Percentiles rank a stretch among this genome's conserved stretches.
These are phyloP conservation scores for Dendrophyllia cribrosa DNA, from an alignment of 64 coral and sea anemone genomes.

Conservation along the genomic window DNA sequence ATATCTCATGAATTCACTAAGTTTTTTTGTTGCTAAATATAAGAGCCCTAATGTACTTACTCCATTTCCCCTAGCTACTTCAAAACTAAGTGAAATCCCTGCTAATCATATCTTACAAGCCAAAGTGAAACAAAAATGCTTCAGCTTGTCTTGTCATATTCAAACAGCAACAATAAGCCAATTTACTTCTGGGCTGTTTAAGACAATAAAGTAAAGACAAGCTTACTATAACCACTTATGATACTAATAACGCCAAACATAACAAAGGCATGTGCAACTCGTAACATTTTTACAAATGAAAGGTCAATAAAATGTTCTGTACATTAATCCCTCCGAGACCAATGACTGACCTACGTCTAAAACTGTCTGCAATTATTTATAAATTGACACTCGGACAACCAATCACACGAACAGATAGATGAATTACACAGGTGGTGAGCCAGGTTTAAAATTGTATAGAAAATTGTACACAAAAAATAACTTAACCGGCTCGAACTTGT, in stretches of 20 bases:
- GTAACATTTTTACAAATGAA: slow-evolving; percentile 22
- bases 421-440: slow-evolving; percentile 63
- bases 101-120: neutral
- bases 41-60: too few species aligned
- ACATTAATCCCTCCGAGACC: slow-evolving; percentile 33
- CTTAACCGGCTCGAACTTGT: slow-evolving; percentile 20
- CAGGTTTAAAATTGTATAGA: slow-evolving; percentile 54
- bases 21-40: too few species aligned
- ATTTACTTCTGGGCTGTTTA: neutral
- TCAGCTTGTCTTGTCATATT: neutral
- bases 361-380: slow-evolving; percentile 57
- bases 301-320: slow-evolving; percentile 42
- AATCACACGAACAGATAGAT: slow-evolving; percentile 51
- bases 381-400: slow-evolving; percentile 49
- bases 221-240: neutral
- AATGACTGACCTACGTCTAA: slow-evolving; percentile 50
- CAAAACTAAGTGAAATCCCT: too few species aligned
- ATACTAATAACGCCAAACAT: neutral
- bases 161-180: neutral
- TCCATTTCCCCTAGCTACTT: too few species aligned
- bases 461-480: slow-evolving; percentile 62
- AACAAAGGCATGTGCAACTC: slow-evolving; percentile 35
- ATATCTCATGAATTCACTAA: too few species aligned
- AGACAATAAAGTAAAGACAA: neutral
- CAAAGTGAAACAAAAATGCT: slow-evolving; percentile 1